phyloP scores from a whole-genome alignment of 2,797 vertebrate genomes.

The Pseudomugil tenellus region DNA sequence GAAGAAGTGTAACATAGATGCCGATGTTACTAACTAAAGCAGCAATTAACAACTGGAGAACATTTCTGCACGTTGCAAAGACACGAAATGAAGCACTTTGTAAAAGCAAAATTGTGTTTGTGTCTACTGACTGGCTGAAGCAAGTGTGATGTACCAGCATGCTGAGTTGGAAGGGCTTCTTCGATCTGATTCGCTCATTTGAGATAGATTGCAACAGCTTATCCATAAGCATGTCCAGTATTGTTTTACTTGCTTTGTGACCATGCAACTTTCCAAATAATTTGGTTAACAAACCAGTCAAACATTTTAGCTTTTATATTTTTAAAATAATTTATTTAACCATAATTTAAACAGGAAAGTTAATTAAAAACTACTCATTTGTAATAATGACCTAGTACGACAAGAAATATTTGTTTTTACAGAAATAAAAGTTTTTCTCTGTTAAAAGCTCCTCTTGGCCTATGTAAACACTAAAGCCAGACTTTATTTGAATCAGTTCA shows the following conservation, averaged over 20 bases:
- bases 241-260: neutral
- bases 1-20: no score
- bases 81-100: neutral
- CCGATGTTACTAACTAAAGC: no score
- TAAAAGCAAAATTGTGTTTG: neutral
- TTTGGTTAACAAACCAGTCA: neutral
- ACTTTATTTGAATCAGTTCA: no score
- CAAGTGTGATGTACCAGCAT: neutral
- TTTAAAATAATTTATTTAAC: neutral
- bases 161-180: neutral
- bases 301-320: neutral
- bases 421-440: no score
- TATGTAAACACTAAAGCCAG: no score
- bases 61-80: neutral
- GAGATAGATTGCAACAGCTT: neutral
- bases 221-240: neutral
- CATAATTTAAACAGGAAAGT: no score
- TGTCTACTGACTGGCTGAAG: neutral
- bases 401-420: no score
- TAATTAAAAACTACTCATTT: no score
- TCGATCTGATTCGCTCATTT: neutral
- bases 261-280: neutral
- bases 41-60: neutral
- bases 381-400: no score
- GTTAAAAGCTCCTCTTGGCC: no score